A percentile compares a stretch with the other conserved stretches of the same genome.
Evolutionary conservation across 2,888 invertebrate species (phyloP).

Genomic region (Magallana nippona): DNA sequence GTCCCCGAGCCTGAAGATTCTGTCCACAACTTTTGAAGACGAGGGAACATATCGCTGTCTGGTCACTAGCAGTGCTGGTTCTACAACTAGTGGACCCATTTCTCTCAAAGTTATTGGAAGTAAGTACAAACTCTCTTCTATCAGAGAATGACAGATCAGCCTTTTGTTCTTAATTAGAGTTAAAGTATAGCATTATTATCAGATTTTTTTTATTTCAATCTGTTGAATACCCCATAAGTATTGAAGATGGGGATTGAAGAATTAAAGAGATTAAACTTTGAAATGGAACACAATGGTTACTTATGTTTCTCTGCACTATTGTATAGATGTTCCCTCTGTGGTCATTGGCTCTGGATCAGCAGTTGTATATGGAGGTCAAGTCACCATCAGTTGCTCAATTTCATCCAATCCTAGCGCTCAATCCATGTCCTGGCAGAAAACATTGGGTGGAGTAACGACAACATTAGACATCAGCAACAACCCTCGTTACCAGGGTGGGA

Average conservation of each 20-base stretch:
- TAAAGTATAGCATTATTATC: too few species aligned
- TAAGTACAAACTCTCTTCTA: constrained; percentile 17
- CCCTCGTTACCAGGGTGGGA: constrained; percentile 40
- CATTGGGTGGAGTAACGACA: constrained; percentile 33
- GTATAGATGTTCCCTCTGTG: constrained; percentile 42
- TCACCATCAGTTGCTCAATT: constrained; percentile 38
- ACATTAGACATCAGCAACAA: constrained; percentile 26
- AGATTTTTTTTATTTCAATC: too few species aligned
- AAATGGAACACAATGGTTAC: not conserved
- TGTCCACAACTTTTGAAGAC: constrained; percentile 32
- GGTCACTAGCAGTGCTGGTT: constrained; percentile 43
- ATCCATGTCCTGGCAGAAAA: constrained; percentile 39
- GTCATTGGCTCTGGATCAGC: constrained; percentile 26
- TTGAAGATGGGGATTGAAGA: not conserved
- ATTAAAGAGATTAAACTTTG: not conserved
- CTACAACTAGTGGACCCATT: constrained; percentile 22
- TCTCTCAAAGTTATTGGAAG: constrained; percentile 42
- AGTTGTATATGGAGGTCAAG: constrained; percentile 30
- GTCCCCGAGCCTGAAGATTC: constrained; percentile 38
- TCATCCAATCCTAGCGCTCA: constrained; percentile 36
- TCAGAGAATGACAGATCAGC: too few species aligned
- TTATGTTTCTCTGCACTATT: too few species aligned
- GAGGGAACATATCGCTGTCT: constrained; percentile 41
- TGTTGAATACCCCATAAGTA: not conserved
- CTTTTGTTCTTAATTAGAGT: too few species aligned